These are phyloP conservation scores for Trematomus loennbergii DNA, from an alignment of 2,113 vertebrate species.

Conservation along the genomic window DNA sequence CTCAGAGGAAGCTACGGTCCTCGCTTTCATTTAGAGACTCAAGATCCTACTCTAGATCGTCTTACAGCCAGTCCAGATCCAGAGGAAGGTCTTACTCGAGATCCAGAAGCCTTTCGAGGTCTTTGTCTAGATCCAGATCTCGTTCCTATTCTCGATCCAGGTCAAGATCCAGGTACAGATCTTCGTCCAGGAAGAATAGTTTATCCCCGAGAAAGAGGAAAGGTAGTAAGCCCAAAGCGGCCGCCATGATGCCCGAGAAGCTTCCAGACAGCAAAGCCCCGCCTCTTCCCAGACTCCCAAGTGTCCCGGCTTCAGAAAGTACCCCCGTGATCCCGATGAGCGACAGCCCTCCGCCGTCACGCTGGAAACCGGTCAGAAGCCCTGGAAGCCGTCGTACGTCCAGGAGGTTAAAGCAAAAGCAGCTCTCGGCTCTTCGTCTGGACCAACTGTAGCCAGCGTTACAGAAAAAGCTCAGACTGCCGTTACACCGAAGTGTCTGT, in stretches of 20 bases:
- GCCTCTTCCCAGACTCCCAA: constrained; percentile 68
- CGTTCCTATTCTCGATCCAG: constrained; percentile 83
- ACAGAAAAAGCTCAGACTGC: constrained; percentile 79
- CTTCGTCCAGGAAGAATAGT: constrained; percentile 74
- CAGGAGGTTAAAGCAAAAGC: constrained; percentile 91
- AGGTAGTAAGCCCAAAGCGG: constrained; percentile 78
- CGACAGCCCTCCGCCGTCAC: constrained; percentile 96
- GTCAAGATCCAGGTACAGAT: constrained; percentile 75
- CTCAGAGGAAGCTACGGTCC: constrained; percentile 83
- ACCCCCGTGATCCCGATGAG: constrained; percentile 93
- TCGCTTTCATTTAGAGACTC: constrained; percentile 84
- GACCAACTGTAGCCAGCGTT: constrained; percentile 59
- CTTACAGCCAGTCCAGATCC: constrained; percentile 85
- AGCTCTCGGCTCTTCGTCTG: constrained; percentile 70
- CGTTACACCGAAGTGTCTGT: constrained; percentile 59
- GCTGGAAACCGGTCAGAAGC: constrained; percentile 98
- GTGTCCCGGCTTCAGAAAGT: constrained; percentile 78
- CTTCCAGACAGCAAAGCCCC: constrained; percentile 78
- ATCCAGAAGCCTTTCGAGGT: constrained; percentile 76
- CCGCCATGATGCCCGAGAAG: constrained; percentile 78
- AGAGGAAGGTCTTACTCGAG: constrained; percentile 83
- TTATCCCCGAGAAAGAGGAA: constrained; percentile 82
- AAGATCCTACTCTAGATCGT: constrained; percentile 86
- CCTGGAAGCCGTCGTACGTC: constrained; percentile 97
- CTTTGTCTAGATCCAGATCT: constrained; percentile 80